Evolutionary conservation across 2,113 vertebrate genomes (phyloP).

Genomic region (Panurus biarmicus): DNA sequence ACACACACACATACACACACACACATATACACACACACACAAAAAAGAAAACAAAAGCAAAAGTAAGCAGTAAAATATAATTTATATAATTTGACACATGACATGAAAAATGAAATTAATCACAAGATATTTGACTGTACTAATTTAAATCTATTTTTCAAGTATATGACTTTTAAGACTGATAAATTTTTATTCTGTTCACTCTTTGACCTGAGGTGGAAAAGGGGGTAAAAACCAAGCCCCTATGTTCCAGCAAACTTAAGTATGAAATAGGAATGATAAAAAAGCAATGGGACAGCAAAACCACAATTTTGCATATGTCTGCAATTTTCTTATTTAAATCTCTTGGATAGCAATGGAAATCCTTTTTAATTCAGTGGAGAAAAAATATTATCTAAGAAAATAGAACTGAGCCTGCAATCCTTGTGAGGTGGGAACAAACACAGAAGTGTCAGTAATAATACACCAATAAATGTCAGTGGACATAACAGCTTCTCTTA

Average conservation of each 20-base stretch:
- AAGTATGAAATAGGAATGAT: neutral
- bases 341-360: neutral
- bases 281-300: neutral
- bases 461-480: neutral
- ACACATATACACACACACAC: neutral
- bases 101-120: neutral
- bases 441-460: neutral
- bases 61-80: accelerated
- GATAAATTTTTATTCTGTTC: neutral
- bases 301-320: neutral
- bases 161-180: neutral
- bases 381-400: neutral
- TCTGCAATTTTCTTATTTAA: neutral
- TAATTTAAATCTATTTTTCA: neutral
- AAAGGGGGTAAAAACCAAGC: neutral
- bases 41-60: neutral
- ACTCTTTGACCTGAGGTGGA: neutral
- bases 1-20: neutral
- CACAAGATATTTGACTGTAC: neutral
- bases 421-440: neutral
- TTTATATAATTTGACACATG: neutral
- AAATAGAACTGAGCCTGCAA: neutral
- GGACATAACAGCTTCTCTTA: neutral
- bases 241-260: neutral
- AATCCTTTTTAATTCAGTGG: neutral